These are phyloP conservation scores for Nansenia antarctica DNA, from an alignment of 2,113 vertebrate genomes.

Conservation along the genomic window DNA sequence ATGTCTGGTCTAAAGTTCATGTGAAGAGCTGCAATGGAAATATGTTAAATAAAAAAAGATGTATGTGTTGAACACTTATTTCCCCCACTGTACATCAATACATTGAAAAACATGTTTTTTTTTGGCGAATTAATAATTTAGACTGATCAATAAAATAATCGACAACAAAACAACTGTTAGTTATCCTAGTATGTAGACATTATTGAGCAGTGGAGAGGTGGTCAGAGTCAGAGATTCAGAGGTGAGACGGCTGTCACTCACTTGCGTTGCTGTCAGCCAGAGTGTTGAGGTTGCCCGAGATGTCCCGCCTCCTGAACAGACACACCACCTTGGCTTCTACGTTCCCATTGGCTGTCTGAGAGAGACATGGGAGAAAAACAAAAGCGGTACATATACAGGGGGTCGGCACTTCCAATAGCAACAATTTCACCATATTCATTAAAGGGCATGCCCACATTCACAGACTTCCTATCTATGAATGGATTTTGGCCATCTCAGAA, in stretches of 20 bases:
- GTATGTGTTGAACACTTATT: too few relatives aligned
- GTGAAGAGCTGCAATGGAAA: too few relatives aligned
- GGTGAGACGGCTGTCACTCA: conserved; percentile 78
- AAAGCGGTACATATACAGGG: neutral
- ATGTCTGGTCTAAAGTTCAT: too few relatives aligned
- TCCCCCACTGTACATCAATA: too few relatives aligned
- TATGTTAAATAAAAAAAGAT: too few relatives aligned
- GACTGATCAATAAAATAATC: too few relatives aligned
- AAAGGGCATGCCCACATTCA: neutral
- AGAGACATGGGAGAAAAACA: conserved; percentile 3
- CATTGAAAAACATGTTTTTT: too few relatives aligned
- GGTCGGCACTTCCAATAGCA: neutral
- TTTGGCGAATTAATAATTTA: too few relatives aligned
- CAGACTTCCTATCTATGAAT: neutral
- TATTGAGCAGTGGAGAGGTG: too few relatives aligned
- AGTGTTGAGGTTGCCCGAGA: conserved; percentile 91
- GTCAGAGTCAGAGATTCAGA: neutral
- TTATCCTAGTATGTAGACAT: too few relatives aligned
- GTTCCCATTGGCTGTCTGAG: conserved; percentile 90
- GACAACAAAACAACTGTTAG: too few relatives aligned
- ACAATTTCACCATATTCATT: neutral
- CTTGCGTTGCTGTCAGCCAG: conserved; percentile 91
- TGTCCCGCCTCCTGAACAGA: conserved; percentile 89
- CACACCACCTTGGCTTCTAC: conserved; percentile 94
- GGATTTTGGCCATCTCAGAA: neutral